Evolutionary conservation across 1,140 invertebrate species (phyloP), one percentile per base, ranked within the genome.

Genomic region (honey bee (Apis mellifera)): DNA sequence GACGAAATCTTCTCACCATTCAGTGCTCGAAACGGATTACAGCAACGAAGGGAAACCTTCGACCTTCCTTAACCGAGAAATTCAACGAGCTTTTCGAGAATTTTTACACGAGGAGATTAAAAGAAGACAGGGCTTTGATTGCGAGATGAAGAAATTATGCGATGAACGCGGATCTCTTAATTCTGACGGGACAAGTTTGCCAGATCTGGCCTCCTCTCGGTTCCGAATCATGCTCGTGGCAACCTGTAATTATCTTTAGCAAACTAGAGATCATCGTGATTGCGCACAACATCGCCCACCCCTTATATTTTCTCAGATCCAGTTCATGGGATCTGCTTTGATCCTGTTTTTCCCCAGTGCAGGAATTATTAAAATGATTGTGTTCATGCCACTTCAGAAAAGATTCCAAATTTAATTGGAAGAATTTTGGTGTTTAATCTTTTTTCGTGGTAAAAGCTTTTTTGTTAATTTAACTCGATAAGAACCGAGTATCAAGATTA

Each of bases 191-290:
- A 91, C 89, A 89, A 88, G 89, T 89, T 88, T 84, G 86, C 68
- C 21, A 23, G 71, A 66, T 42, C 83, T 65, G 21, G 32, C 32
- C 48, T 23, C 68, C 68, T 48, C 32, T 62, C 50, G 70, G 42
- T 62, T 75, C 32, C 84, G 80, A 84, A 66, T 60, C 85, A 60
- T 79, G 75, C 80, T 84, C 80, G 65, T 77, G 83, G 84, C 92
- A 94, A 93, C 92, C 91, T 19, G 77, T 89, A 93, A 94, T 93
- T 94, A 94, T 91, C 91, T 91, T 91, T 89, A 90, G 90, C 89
- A 92, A 93, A 93, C 93, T 93, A 93, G 92, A 87, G 92, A 93
- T 92, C 91, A 89, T 84, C 90, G 81, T 93, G 92, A 93, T 94
- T 93, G 90, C 62, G 9, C 26, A 7, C n/a, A n/a, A 32, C 23